phyloP scores from a whole-genome alignment of 2,113 vertebrate species.

The Zootoca vivipara region DNA sequence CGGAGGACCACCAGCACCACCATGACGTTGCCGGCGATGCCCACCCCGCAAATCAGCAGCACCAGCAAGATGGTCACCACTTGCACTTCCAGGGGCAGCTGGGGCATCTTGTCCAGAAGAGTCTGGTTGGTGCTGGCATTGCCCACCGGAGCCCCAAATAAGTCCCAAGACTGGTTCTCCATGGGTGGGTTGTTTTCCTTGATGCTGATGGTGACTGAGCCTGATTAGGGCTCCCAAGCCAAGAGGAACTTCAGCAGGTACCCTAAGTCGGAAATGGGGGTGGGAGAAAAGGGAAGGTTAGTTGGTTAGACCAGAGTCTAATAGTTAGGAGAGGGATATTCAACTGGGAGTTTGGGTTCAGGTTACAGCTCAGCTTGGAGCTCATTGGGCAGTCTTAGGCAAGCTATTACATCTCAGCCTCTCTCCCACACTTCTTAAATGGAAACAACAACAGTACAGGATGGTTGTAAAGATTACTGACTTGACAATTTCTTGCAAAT shows the following conservation, averaged over 20 bases:
- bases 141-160: background rate
- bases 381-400: background rate
- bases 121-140: slow-evolving; percentile 53
- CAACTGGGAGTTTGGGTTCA: background rate
- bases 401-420: background rate
- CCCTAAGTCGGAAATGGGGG: background rate
- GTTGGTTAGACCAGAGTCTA: background rate
- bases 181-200: background rate
- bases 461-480: background rate
- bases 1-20: slow-evolving; percentile 85
- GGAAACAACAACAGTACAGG: background rate
- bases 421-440: background rate
- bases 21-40: slow-evolving; percentile 85
- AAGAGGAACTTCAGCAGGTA: background rate
- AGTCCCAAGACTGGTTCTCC: slow-evolving; percentile 43
- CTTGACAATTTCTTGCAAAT: no score
- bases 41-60: slow-evolving; percentile 83
- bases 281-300: background rate
- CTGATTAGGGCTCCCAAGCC: background rate
- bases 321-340: background rate
- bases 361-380: background rate
- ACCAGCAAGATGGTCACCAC: slow-evolving; percentile 84
- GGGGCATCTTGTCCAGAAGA: slow-evolving; percentile 77
- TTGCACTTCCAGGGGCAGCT: slow-evolving; percentile 79
- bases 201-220: fast-evolving